Evolutionary conservation across 2,888 invertebrate genomes (phyloP).

Genomic region (Drosophila greeni): DNA sequence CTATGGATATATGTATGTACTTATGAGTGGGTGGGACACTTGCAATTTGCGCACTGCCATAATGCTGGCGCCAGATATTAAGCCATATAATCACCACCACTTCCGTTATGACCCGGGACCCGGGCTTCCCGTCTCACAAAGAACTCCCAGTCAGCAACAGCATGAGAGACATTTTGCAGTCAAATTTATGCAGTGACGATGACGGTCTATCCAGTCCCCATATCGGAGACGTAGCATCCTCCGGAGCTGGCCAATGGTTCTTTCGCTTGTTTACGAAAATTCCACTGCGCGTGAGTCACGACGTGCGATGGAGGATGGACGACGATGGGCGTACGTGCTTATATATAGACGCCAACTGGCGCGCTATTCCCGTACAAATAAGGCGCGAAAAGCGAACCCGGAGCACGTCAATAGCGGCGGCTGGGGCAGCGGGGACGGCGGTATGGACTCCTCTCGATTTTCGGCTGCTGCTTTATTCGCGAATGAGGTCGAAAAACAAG

Average conservation of each 20-base stretch:
- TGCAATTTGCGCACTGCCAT: slow-evolving; percentile 63
- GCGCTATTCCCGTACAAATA: slow-evolving; percentile 58
- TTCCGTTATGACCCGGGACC: slow-evolving; percentile 55
- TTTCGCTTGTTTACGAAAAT: slow-evolving; percentile 64
- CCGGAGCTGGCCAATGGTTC: slow-evolving; percentile 21
- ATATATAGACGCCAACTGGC: slow-evolving; percentile 33
- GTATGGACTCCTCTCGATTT: slow-evolving; percentile 13
- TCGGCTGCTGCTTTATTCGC: slow-evolving; percentile 35
- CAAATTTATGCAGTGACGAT: slow-evolving; percentile 61
- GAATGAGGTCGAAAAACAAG: slow-evolving; percentile 45
- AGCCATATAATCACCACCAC: slow-evolving; percentile 35
- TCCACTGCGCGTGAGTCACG: slow-evolving; percentile 60
- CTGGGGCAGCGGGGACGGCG: slow-evolving; percentile 7
- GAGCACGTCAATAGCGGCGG: slow-evolving; percentile 16
- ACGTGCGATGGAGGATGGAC: slow-evolving; percentile 19
- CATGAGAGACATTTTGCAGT: slow-evolving; percentile 49
- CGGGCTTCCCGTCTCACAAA: slow-evolving; percentile 47
- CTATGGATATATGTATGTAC: background rate
- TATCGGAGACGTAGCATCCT: slow-evolving; percentile 39
- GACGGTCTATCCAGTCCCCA: background rate
- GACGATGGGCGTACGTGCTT: slow-evolving; percentile 25
- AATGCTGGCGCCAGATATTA: slow-evolving; percentile 29
- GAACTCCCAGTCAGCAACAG: slow-evolving; percentile 36
- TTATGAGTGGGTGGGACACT: slow-evolving; percentile 36
- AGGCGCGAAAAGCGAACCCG: slow-evolving; percentile 55